These are phyloP conservation scores for Pseudomyrmex cubaensis DNA, from an alignment of 1,140 invertebrate genomes.

Conservation along the genomic window DNA sequence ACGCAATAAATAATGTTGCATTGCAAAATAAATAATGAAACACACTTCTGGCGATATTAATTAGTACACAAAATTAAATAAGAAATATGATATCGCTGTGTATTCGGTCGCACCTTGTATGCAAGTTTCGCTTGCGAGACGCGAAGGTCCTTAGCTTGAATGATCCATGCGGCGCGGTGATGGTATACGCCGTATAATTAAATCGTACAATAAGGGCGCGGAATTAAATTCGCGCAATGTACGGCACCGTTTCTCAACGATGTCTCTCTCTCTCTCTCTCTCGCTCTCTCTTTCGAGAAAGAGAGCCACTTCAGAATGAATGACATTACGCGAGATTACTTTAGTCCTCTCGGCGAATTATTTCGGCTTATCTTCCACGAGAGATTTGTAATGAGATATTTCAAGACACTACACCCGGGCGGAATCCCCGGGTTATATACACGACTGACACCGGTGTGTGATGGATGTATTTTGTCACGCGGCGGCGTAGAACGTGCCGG, in stretches of 20 bases:
- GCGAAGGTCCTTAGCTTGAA: background rate
- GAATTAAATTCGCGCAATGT: slow-evolving; percentile 48
- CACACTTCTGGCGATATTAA: too few relatives aligned
- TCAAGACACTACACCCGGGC: slow-evolving; percentile 15
- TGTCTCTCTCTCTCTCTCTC: background rate
- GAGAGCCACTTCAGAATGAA: slow-evolving; percentile 50
- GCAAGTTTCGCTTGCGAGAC: too few relatives aligned
- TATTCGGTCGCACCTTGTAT: too few relatives aligned
- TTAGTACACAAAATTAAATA: too few relatives aligned
- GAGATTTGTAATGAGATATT: slow-evolving; percentile 41
- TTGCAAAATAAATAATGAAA: background rate
- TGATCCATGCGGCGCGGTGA: background rate
- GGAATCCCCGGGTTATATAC: background rate
- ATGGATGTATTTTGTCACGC: slow-evolving; percentile 18
- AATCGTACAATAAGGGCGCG: slow-evolving; percentile 44
- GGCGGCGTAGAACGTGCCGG: background rate
- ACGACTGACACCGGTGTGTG: background rate
- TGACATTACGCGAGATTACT: slow-evolving; percentile 47
- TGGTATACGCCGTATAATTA: slow-evolving; percentile 39
- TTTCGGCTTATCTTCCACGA: slow-evolving; percentile 26
- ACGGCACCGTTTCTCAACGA: slow-evolving; percentile 16
- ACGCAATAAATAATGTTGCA: background rate
- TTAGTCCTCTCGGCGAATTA: slow-evolving; percentile 46
- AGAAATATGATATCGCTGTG: too few relatives aligned
- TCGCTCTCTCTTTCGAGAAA: slow-evolving; percentile 17